phyloP scores from a whole-genome alignment of 1,140 invertebrate species.

The Batillaria attramentaria region DNA sequence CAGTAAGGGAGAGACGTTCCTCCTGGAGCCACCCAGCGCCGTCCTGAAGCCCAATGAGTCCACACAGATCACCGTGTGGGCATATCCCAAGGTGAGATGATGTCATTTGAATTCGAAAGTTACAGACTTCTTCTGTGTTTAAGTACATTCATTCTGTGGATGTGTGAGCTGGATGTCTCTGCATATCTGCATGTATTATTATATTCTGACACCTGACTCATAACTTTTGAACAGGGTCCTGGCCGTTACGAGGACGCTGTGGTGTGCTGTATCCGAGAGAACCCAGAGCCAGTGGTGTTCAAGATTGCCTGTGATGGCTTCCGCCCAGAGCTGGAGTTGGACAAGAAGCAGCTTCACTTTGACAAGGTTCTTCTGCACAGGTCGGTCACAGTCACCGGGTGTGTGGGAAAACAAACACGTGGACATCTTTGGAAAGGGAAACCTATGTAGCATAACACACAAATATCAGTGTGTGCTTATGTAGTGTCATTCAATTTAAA shows the following conservation, averaged over 20 bases:
- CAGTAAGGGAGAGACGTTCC: conserved; percentile 70
- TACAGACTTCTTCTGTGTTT: background rate
- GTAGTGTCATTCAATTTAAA: too few species aligned
- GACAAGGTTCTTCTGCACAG: conserved; percentile 71
- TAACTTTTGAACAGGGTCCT: conserved; percentile 35
- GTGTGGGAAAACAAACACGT: too few species aligned
- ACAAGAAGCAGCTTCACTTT: conserved; percentile 71
- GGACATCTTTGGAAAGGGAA: too few species aligned
- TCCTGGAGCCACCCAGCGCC: conserved; percentile 71
- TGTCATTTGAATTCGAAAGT: background rate
- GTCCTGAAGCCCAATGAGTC: conserved; percentile 67
- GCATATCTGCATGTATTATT: background rate
- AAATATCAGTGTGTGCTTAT: too few species aligned
- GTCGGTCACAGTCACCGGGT: conserved; percentile 41
- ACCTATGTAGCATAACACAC: too few species aligned
- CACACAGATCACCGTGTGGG: conserved; percentile 66
- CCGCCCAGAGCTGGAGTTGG: conserved; percentile 69
- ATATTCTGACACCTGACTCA: background rate
- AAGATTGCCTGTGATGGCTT: conserved; percentile 69
- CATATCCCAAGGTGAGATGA: conserved; percentile 62
- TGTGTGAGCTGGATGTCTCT: background rate
- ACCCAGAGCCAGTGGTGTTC: conserved; percentile 72
- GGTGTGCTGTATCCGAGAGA: conserved; percentile 71
- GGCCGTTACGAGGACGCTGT: conserved; percentile 68
- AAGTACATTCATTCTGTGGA: background rate